A percentile compares a stretch with the other conserved stretches of the same genome.
These are phyloP conservation scores for Saturnia pavonia DNA, from an alignment of 2,888 invertebrate genomes.

Conservation along the genomic window DNA sequence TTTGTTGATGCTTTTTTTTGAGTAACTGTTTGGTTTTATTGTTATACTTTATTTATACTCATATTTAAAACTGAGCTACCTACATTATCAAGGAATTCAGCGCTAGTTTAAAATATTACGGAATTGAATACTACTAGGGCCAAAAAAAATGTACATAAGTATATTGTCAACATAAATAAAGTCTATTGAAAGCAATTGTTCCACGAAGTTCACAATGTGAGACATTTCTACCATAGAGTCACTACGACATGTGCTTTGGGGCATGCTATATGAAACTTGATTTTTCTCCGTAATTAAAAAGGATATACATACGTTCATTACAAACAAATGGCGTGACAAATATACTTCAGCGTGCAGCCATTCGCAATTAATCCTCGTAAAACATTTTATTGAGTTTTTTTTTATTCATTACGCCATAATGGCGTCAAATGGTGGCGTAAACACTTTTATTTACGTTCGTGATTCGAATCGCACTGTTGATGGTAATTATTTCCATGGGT, in stretches of 20 bases:
- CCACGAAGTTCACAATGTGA: neutral
- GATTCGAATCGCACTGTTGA: conserved; percentile 56
- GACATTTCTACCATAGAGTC: neutral
- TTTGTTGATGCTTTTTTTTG: neutral
- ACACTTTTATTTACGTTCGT: conserved; percentile 67
- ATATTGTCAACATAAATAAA: too few relatives aligned
- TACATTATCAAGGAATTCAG: neutral
- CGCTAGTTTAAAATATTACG: neutral
- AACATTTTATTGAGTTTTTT: conserved; percentile 63
- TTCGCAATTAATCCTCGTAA: conserved; percentile 64
- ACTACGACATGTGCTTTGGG: neutral
- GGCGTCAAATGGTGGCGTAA: conserved; percentile 64
- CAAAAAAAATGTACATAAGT: too few relatives aligned
- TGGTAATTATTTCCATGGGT: conserved; percentile 31
- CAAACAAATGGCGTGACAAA: neutral
- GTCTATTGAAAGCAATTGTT: neutral
- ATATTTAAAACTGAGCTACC: neutral
- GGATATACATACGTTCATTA: neutral
- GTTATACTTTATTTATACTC: neutral
- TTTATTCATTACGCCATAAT: conserved; percentile 70
- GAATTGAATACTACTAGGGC: neutral
- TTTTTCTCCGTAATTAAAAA: neutral
- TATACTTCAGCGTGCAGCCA: conserved; percentile 31
- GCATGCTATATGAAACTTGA: neutral
- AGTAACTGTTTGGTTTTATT: neutral